Evolutionary conservation across 2,113 vertebrate species (phyloP).

Genomic region (Antigone vipio): DNA sequence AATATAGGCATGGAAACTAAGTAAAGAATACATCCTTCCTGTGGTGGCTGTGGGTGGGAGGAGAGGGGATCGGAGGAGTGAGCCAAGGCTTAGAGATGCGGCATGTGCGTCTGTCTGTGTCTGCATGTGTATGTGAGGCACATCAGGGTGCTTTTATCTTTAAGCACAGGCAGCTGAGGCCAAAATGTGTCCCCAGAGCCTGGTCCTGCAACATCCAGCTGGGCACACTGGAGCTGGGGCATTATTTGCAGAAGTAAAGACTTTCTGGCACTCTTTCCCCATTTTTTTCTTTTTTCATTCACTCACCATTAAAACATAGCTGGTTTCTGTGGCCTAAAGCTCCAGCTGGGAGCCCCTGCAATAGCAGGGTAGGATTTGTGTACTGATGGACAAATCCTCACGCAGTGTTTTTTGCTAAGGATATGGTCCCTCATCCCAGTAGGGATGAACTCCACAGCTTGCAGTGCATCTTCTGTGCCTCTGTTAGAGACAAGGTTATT

Average conservation of each 20-base stretch:
- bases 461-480: not conserved
- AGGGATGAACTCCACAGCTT: not conserved
- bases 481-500: slow-evolving; percentile 4
- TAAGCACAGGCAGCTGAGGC: not conserved
- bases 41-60: not conserved
- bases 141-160: not conserved
- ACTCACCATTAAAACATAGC: not conserved
- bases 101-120: no score
- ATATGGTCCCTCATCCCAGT: not conserved
- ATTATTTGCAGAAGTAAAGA: not conserved
- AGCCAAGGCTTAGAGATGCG: not conserved
- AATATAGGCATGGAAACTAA: not conserved
- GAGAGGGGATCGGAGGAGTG: not conserved
- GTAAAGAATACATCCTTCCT: not conserved
- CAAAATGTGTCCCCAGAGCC: not conserved
- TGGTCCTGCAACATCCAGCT: not conserved
- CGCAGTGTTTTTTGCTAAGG: not conserved
- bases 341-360: not conserved
- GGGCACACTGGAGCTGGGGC: not conserved
- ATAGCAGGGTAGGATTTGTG: not conserved
- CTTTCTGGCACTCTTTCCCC: not conserved
- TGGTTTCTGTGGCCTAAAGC: not conserved
- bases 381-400: not conserved
- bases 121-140: not conserved
- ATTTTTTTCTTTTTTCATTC: not conserved